Evolutionary conservation across 2,797 vertebrate species (phyloP), one percentile per base, ranked within the genome.

Genomic region (Pachyuromys duprasi): DNA sequence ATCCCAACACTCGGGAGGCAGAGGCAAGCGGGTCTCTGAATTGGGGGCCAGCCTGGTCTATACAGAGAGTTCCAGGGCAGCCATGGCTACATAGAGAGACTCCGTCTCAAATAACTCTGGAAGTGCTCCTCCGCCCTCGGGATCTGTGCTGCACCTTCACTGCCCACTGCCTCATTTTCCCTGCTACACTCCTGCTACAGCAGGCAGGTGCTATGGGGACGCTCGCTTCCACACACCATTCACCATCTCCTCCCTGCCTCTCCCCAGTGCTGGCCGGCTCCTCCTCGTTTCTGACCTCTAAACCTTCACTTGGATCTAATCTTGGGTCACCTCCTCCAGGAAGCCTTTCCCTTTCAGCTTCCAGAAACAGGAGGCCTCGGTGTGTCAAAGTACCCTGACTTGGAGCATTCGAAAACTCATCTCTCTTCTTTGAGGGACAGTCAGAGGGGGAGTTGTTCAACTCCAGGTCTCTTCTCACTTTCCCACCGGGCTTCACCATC

Each of bases 341-440:
- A 93, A 97, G 84, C 57, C 62, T 81, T 92, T 91, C 36, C 39
- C 28, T 24, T 62, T 17, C 33, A 22, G 33, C 18, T 90, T 60
- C 83, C 24, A 20, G 33, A 62, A 83, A 1, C 1, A 18, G 22
- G 72, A 20, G 55, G 39, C 49, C 62, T 17, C 13, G 0, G 31
- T 33, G 63, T 31, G 24, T 42, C 39, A 49, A 24, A 24, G 2
- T 0, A 22, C 20, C 6, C 26, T 33, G 13, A 57, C 67, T 28
- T 15, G 20, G 57, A 79, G 17, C 74, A 5, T 4, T 0, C 53
- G 8, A 3, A 60, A 45, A 33, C 12, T 3, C 65, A 4, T 28
- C 24, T 55, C 45, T 65, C 84, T 42, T 86, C 67, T 57, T 67
- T 20, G 42, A 80, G 26, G 39, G 22, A 53, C 72, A 57, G 28